Percentiles rank a stretch among this genome's conserved stretches.
Evolutionary conservation across 2,797 vertebrate genomes (phyloP).

Genomic region (Margarornis squamiger): DNA sequence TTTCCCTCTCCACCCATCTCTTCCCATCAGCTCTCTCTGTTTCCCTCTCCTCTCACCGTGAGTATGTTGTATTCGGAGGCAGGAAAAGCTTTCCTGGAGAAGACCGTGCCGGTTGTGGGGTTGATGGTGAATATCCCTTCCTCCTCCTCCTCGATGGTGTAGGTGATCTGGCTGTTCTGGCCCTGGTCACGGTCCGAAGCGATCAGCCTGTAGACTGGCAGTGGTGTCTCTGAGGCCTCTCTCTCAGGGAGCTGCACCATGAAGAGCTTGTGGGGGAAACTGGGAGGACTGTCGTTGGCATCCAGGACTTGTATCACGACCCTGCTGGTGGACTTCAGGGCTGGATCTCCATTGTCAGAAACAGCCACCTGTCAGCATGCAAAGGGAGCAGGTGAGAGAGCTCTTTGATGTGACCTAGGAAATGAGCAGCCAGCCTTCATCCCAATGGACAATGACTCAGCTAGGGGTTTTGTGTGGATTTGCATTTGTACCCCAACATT

Average conservation of each 20-base stretch:
- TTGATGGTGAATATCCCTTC: slow-evolving; percentile 83
- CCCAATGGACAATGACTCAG: background rate
- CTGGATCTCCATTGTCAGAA: slow-evolving; percentile 86
- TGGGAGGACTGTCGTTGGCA: slow-evolving; percentile 89
- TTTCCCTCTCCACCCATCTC: background rate
- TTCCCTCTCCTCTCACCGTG: slow-evolving; percentile 78
- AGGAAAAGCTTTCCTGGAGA: slow-evolving; percentile 81
- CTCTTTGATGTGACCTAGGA: fast-evolving
- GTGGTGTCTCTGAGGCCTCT: background rate
- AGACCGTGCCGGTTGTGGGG: slow-evolving; percentile 81
- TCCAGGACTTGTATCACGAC: slow-evolving; percentile 88
- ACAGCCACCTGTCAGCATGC: slow-evolving; percentile 85
- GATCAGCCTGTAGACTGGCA: slow-evolving; percentile 86
- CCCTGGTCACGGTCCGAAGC: slow-evolving; percentile 89
- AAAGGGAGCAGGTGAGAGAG: background rate
- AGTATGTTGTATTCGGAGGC: slow-evolving; percentile 91
- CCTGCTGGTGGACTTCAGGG: slow-evolving; percentile 86
- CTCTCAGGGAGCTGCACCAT: slow-evolving; percentile 85
- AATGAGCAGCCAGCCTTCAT: background rate
- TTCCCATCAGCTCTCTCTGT: background rate
- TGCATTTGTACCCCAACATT: background rate
- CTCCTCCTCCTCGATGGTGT: slow-evolving; percentile 82
- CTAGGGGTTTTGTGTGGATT: fast-evolving
- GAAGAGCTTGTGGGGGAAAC: slow-evolving; percentile 91
- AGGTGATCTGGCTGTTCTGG: slow-evolving; percentile 85